Percentiles rank a stretch among this genome's conserved stretches.
Conservation (phyloP, 2,888 invertebrate species). For the Idaea dimidiata region DNA sequence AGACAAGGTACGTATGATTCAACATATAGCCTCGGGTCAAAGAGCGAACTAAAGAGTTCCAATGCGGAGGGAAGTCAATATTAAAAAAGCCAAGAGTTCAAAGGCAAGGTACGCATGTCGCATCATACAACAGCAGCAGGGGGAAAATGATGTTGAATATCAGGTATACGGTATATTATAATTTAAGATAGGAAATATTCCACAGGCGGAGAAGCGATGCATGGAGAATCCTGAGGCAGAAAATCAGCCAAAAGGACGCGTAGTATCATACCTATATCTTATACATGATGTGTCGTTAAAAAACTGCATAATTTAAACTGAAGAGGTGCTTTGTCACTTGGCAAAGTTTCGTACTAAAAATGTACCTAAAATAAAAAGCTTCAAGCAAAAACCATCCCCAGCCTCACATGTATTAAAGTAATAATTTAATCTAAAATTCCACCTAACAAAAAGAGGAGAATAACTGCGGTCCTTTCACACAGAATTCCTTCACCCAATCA, state of each 20-base stretch:
- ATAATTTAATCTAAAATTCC: not conserved
- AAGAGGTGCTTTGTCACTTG: not conserved
- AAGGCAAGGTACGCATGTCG: constrained; percentile 92
- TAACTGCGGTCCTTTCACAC: constrained; percentile 6
- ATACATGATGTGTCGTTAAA: not conserved
- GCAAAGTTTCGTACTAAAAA: not conserved
- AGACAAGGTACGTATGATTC: constrained; percentile 89
- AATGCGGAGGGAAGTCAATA: constrained; percentile 99
- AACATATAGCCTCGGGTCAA: constrained; percentile 89
- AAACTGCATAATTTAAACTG: not conserved
- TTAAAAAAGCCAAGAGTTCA: constrained; percentile 95
- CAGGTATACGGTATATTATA: constrained; percentile 93
- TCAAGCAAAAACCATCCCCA: not conserved
- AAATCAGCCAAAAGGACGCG: no score
- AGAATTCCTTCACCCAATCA: constrained; percentile 13
- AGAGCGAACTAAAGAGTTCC: constrained; percentile 99
- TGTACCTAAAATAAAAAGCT: not conserved
- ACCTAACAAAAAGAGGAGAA: not conserved
- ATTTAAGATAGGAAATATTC: no score
- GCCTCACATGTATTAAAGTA: constrained; percentile 1
- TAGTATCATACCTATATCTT: no score
- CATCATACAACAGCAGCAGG: constrained; percentile 73
- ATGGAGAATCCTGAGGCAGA: not conserved
- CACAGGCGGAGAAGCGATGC: not conserved
- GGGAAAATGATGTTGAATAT: constrained; percentile 99